A percentile compares a stretch with the other conserved stretches of the same genome.
Evolutionary conservation across 2,113 vertebrate species (phyloP).

Genomic region (Marmota flaviventris): DNA sequence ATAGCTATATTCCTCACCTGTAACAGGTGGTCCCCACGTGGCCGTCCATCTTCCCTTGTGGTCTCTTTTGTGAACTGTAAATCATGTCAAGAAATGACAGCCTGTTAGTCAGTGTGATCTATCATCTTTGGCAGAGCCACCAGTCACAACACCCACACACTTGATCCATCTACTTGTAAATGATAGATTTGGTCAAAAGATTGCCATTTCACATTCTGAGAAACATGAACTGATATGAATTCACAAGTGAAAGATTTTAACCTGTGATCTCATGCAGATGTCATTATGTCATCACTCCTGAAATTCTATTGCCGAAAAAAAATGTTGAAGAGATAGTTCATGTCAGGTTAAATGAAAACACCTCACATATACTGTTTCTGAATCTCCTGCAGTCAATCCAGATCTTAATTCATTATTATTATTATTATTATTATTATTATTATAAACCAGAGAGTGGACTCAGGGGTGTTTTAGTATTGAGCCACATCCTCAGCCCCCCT

Average conservation of each 20-base stretch:
- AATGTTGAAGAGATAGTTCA: slow-evolving; percentile 44
- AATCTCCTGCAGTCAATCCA: background rate
- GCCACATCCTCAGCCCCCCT: too few relatives aligned
- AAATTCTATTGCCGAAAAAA: slow-evolving; percentile 54
- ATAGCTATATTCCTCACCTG: slow-evolving; percentile 65
- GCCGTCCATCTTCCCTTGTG: slow-evolving; percentile 72
- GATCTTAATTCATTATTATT: background rate
- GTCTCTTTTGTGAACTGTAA: slow-evolving; percentile 80
- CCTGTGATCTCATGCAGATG: slow-evolving; percentile 67
- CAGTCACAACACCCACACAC: slow-evolving; percentile 73
- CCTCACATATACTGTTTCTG: background rate
- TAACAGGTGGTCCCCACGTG: slow-evolving; percentile 60
- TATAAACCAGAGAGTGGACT: too few relatives aligned
- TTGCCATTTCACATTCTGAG: slow-evolving; percentile 76
- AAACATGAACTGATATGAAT: slow-evolving; percentile 69
- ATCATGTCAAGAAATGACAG: slow-evolving; percentile 83
- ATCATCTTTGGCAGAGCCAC: slow-evolving; percentile 80
- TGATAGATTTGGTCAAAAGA: slow-evolving; percentile 78
- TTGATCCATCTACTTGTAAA: slow-evolving; percentile 73
- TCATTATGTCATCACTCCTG: slow-evolving; percentile 60
- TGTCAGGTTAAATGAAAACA: slow-evolving; percentile 9
- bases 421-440: too few relatives aligned
- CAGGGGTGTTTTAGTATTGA: too few relatives aligned
- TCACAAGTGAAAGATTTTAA: slow-evolving; percentile 79
- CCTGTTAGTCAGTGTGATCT: slow-evolving; percentile 79